Evolutionary conservation across 2,797 vertebrate genomes (phyloP).

Genomic region (Lacerta viridis): DNA sequence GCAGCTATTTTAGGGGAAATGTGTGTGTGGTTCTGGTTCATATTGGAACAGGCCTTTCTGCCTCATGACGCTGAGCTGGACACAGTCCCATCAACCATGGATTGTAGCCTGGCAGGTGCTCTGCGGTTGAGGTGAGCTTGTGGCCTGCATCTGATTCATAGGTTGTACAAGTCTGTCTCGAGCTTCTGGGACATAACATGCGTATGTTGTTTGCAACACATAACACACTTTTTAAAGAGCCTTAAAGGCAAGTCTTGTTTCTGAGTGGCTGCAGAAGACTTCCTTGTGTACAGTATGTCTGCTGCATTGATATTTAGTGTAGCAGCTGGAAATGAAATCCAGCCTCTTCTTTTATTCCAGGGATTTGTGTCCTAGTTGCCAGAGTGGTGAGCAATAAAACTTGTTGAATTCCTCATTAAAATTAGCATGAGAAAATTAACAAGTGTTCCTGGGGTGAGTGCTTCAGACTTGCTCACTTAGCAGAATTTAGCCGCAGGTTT

Average conservation of each 20-base stretch:
- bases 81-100: not conserved
- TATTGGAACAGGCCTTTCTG: not conserved
- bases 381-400: not conserved
- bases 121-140: not conserved
- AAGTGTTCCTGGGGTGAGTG: not conserved
- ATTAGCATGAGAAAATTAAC: not conserved
- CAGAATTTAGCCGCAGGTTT: not conserved
- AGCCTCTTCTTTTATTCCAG: not conserved
- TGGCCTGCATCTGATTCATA: not conserved
- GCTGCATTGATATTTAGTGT: not conserved
- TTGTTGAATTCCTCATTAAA: not conserved
- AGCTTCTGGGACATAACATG: not conserved
- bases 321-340: not conserved
- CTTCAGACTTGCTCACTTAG: not conserved
- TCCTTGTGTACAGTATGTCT: not conserved
- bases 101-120: not conserved
- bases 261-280: not conserved
- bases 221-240: not conserved
- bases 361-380: not conserved
- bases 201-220: not conserved
- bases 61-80: too few relatives aligned
- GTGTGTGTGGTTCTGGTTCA: not conserved
- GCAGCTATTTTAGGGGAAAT: not conserved
- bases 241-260: not conserved
- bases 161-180: not conserved